Evolutionary conservation across 2,797 vertebrate genomes (phyloP).

Genomic region (Heliangelus exortis): DNA sequence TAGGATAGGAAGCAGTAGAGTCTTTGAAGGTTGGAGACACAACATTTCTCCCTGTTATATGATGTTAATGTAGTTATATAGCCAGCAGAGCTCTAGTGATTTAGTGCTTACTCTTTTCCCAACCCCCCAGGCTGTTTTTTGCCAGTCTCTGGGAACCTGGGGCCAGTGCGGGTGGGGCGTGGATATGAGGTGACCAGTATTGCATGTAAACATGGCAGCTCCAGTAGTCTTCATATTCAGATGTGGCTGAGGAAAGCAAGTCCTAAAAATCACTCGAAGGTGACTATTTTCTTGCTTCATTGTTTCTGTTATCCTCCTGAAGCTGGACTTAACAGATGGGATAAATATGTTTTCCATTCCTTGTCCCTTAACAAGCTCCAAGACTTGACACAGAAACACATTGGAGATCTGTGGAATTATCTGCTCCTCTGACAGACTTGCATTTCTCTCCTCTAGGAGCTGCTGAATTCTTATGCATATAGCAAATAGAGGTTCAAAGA

Average conservation of each 20-base stretch:
- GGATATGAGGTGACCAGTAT: neutral
- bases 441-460: neutral
- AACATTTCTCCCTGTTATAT: neutral
- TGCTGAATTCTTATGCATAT: neutral
- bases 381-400: neutral
- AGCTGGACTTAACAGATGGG: neutral
- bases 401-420: neutral
- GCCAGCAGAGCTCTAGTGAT: neutral
- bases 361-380: neutral
- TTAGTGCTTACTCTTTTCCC: fast-evolving
- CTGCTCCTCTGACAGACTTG: neutral
- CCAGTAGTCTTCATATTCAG: neutral
- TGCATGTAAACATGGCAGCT: neutral
- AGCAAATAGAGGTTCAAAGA: neutral
- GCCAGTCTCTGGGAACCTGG: neutral
- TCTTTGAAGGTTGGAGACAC: neutral
- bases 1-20: neutral
- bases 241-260: neutral
- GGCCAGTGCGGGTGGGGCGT: neutral
- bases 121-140: fast-evolving
- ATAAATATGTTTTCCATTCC: neutral
- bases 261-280: neutral
- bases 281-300: neutral
- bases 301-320: neutral
- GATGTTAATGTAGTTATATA: neutral